Conservation (phyloP, 2,797 vertebrate genomes). For the Schizothorax lantsangensis region DNA sequence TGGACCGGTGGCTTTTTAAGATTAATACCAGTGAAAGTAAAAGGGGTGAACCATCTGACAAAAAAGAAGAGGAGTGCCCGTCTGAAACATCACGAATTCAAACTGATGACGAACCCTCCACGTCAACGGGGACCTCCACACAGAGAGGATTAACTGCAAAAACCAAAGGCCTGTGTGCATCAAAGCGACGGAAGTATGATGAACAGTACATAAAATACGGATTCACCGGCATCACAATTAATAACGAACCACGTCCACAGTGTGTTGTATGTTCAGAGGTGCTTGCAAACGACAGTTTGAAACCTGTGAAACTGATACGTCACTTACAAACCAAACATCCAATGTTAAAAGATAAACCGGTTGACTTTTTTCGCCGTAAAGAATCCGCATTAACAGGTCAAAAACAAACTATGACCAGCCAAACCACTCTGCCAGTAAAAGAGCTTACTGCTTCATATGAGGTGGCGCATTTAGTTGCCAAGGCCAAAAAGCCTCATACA, state of each 20-base stretch:
- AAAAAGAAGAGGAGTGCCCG: no score
- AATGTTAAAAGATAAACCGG: no score
- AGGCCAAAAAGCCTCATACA: neutral
- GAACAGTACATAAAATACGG: neutral
- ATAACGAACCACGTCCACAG: neutral
- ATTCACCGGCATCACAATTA: neutral
- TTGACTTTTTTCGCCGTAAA: no score
- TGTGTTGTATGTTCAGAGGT: slow-evolving; percentile 7
- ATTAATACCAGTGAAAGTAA: no score
- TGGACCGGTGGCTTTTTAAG: no score
- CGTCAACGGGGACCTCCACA: neutral
- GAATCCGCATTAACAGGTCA: no score
- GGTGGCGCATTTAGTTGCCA: neutral
- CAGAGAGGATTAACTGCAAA: slow-evolving; percentile 9
- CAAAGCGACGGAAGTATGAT: neutral
- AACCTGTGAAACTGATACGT: no score
- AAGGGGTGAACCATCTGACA: no score
- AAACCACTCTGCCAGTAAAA: neutral
- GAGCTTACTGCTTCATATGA: neutral
- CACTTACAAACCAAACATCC: no score
- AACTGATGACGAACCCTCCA: neutral
- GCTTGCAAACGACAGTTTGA: no score
- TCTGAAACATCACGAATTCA: neutral
- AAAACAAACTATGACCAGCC: neutral
- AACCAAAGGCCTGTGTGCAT: slow-evolving; percentile 10